A percentile compares a stretch with the other conserved stretches of the same genome.
Conservation (phyloP, 2,797 vertebrate species). For the Myotis myotis region DNA sequence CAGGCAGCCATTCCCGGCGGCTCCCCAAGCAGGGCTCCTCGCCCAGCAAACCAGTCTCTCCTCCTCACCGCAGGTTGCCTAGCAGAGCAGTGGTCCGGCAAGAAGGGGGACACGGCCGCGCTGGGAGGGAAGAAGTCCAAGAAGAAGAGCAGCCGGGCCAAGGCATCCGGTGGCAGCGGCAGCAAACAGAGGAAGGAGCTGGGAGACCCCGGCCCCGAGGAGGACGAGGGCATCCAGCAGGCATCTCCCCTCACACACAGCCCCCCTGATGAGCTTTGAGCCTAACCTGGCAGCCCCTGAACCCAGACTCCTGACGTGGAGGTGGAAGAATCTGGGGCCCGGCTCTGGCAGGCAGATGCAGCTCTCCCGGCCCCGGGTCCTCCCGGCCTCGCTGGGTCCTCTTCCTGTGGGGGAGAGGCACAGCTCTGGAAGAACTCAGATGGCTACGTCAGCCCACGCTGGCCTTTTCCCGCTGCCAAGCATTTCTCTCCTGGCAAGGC, state of each 20-base stretch:
- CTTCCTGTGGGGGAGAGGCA: background rate
- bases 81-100: conserved; percentile 87
- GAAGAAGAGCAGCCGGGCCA: conserved; percentile 83
- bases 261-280: conserved; percentile 82
- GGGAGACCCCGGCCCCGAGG: conserved; percentile 45
- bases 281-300: background rate
- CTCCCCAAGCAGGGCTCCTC: background rate
- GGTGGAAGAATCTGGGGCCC: fast-evolving
- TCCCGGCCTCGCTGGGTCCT: background rate
- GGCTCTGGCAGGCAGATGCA: background rate
- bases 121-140: conserved; percentile 88
- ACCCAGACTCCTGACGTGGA: background rate
- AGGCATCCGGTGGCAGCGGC: conserved; percentile 55
- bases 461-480: background rate
- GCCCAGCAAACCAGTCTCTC: background rate
- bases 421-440: background rate
- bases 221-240: conserved; percentile 87
- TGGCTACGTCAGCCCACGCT: fast-evolving
- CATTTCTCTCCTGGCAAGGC: background rate
- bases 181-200: conserved; percentile 77
- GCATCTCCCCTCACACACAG: conserved; percentile 85
- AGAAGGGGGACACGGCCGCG: conserved; percentile 89
- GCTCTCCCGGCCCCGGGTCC: background rate
- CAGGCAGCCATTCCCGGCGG: fast-evolving
- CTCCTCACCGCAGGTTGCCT: conserved; percentile 87